A percentile compares a stretch with the other conserved stretches of the same genome.
These are phyloP conservation scores for Erythrolamprus reginae DNA, from an alignment of 2,113 vertebrate species.

Conservation along the genomic window DNA sequence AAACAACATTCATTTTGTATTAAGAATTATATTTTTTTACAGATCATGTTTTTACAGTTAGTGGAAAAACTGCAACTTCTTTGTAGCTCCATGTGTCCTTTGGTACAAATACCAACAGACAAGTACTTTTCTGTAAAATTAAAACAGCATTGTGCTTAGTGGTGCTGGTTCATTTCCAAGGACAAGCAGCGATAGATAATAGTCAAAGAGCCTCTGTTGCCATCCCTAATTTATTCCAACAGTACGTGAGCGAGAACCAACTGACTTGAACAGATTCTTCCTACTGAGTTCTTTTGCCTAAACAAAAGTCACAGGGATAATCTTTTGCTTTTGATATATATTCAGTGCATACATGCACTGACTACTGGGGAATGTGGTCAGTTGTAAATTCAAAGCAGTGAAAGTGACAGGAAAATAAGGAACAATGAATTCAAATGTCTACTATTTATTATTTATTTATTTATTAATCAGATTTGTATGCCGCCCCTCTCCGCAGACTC, in stretches of 20 bases:
- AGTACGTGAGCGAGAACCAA: slow-evolving; percentile 7
- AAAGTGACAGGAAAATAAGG: not conserved
- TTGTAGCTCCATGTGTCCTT: not conserved
- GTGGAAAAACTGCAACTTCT: not conserved
- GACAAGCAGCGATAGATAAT: slow-evolving; percentile 26
- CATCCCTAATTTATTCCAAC: slow-evolving; percentile 25
- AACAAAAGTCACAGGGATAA: not conserved
- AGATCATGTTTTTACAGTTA: not conserved
- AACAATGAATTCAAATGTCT: not conserved
- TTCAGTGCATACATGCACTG: not conserved
- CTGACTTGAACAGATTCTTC: slow-evolving; percentile 18
- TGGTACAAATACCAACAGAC: slow-evolving; percentile 21
- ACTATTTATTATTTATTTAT: no score
- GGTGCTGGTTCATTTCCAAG: slow-evolving; percentile 20
- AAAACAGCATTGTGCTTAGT: slow-evolving; percentile 25
- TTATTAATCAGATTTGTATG: no score
- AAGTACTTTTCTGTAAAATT: slow-evolving; percentile 25
- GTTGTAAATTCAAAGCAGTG: not conserved
- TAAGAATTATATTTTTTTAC: not conserved
- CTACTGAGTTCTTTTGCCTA: slow-evolving; percentile 5
- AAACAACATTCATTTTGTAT: not conserved
- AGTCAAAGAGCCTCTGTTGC: slow-evolving; percentile 30
- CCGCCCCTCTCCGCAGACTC: no score
- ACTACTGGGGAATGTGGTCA: not conserved
- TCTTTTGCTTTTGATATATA: not conserved